These are phyloP conservation scores for Battus philenor DNA, from an alignment of 1,140 invertebrate genomes.

Conservation along the genomic window DNA sequence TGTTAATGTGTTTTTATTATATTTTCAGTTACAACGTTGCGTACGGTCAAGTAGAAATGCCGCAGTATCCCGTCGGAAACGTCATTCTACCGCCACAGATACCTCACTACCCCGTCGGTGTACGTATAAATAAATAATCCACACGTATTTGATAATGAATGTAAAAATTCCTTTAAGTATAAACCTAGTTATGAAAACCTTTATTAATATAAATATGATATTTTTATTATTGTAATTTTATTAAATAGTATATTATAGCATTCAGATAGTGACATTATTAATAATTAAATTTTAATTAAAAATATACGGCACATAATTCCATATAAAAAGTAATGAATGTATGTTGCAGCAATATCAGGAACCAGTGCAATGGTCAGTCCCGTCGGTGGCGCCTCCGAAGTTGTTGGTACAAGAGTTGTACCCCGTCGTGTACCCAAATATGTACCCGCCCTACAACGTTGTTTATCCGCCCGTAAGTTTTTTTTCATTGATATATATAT, in stretches of 20 bases:
- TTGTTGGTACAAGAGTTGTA: slow-evolving; percentile 44
- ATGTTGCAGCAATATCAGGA: slow-evolving; percentile 42
- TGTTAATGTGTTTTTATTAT: too few relatives aligned
- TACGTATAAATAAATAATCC: slow-evolving; percentile 3
- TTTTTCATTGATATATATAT: too few relatives aligned
- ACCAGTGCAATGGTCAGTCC: slow-evolving; percentile 32
- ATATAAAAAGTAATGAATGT: too few relatives aligned
- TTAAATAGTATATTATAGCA: too few relatives aligned
- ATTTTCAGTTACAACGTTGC: slow-evolving; percentile 42
- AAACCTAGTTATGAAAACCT: too few relatives aligned
- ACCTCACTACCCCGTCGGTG: slow-evolving; percentile 42
- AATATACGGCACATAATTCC: too few relatives aligned
- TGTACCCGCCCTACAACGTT: slow-evolving; percentile 45
- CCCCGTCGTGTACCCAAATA: slow-evolving; percentile 38
- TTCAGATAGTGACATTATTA: too few relatives aligned
- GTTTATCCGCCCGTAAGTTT: slow-evolving; percentile 42
- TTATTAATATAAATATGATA: too few relatives aligned
- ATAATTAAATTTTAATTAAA: too few relatives aligned
- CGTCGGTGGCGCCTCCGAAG: slow-evolving; percentile 27
- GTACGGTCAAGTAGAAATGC: slow-evolving; percentile 43
- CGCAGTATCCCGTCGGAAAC: slow-evolving; percentile 37
- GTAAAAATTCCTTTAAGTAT: too few relatives aligned
- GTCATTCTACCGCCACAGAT: slow-evolving; percentile 39
- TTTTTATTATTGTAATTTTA: too few relatives aligned
- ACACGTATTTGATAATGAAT: too few relatives aligned